Evolutionary conservation across 1,140 invertebrate genomes (phyloP), one percentile per base, ranked within the genome.

Genomic region (Drosophila sproati): DNA sequence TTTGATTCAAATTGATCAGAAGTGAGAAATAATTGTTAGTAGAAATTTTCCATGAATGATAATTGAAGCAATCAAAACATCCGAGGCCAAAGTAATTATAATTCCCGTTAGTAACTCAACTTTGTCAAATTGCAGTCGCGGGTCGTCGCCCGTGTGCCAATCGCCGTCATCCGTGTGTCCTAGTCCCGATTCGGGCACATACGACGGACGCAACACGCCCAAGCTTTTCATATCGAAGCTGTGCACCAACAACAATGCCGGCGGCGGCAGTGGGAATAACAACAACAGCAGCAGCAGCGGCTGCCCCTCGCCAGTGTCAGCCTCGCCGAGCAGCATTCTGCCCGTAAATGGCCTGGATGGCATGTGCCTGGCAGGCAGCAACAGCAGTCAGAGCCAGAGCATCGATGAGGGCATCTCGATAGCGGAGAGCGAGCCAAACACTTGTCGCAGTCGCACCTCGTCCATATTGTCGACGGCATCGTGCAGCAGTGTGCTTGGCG

Each of bases 61-160:
- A 20, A 20, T 20, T 20, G 20, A 20, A 20, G 20, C 20, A 20
- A 20, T 20, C 20, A 20, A 20, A 20, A 20, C 20, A 20, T 20
- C 1, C 20, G 20, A 20, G 20, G 20, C 20, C 20, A 3, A 34
- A 34, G 34, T 5, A 34, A 34, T 34, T 34, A 4, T 4, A 34
- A 34, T 4, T 34, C 34, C 2, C 34, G 34, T 34, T 34, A 34
- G 3, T 34, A 34, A 34, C 34, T 34, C 34, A 20, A 20, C 20
- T 20, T 47, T 7, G 29, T 34, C 41, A 5, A 34, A 28, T 76
- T 77, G n/a, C 52, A 94, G 94, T 77, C 93, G 94, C 39, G 95
- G 83, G 93, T 94, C 94, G 10, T 93, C 95, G 51, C 93, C 94
- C 64, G 88, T 92, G 37, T 92, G 88, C 54, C 91, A 91, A 85